Conservation (phyloP, 2,113 vertebrate genomes). For the Thomomys bottae region DNA sequence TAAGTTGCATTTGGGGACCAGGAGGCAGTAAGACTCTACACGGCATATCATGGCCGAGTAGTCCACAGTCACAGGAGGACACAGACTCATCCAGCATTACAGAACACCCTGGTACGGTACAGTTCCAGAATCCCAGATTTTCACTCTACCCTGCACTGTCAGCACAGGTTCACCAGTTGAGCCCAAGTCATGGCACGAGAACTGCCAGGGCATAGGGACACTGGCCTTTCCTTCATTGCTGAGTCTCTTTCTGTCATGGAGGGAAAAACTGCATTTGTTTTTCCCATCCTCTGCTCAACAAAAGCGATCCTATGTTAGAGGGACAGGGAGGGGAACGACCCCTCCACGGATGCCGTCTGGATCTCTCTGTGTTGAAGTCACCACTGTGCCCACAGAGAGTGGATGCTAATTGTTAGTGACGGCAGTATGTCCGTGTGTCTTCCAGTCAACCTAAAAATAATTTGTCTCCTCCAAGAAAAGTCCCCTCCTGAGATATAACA, state of each 20-base stretch:
- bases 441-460: not conserved
- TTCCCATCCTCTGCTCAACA: not conserved
- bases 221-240: not conserved
- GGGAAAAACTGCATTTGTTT: not conserved
- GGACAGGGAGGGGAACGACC: not conserved
- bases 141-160: not conserved
- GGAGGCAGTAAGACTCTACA: not conserved
- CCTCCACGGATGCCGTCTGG: not conserved
- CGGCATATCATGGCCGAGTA: not conserved
- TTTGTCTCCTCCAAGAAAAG: not conserved
- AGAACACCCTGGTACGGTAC: too few species aligned
- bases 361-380: not conserved
- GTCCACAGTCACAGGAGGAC: not conserved
- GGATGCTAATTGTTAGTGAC: not conserved
- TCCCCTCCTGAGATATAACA: not conserved
- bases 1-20: fast-evolving
- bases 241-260: not conserved
- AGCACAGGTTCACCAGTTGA: not conserved
- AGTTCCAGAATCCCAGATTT: not conserved
- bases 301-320: not conserved
- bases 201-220: too few species aligned
- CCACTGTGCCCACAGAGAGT: not conserved
- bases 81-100: not conserved
- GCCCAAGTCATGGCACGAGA: not conserved
- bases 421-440: not conserved